These are phyloP conservation scores for Pseudomyrmex gracilis DNA, from an alignment of 1,140 invertebrate genomes.

Conservation along the genomic window DNA sequence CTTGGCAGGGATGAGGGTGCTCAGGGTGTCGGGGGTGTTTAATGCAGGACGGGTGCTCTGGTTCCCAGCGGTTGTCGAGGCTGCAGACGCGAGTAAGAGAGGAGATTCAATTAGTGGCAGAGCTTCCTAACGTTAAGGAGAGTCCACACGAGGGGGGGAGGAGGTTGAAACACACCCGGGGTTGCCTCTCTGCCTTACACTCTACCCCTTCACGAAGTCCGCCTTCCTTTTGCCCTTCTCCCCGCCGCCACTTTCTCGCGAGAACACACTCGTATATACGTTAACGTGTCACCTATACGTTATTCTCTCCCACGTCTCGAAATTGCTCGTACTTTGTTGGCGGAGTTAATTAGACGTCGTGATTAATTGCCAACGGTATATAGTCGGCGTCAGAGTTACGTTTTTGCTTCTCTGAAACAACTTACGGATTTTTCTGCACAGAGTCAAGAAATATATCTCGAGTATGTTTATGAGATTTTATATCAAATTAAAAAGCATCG, in stretches of 20 bases:
- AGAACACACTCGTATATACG: constrained; percentile 44
- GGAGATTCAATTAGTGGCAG: constrained; percentile 85
- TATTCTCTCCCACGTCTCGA: constrained; percentile 25
- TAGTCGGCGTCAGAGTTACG: constrained; percentile 33
- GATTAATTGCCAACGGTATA: constrained; percentile 50
- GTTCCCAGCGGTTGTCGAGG: constrained; percentile 84
- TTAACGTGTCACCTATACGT: constrained; percentile 41
- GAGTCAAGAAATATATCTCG: background rate
- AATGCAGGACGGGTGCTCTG: constrained; percentile 84
- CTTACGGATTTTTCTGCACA: background rate
- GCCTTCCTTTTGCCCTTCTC: background rate
- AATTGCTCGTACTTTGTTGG: constrained; percentile 60
- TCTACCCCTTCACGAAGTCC: background rate
- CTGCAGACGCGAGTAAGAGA: constrained; percentile 84
- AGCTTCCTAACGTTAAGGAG: constrained; percentile 85
- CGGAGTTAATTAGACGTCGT: constrained; percentile 57
- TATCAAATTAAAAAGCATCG: too few relatives aligned
- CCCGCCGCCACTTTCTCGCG: constrained; percentile 39
- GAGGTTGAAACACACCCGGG: too few relatives aligned
- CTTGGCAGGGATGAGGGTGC: constrained; percentile 82
- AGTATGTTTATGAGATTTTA: too few relatives aligned
- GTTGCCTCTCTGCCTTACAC: background rate
- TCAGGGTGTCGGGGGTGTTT: constrained; percentile 84
- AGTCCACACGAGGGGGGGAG: constrained; percentile 78
- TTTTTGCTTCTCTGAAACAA: background rate